phyloP scores from a whole-genome alignment of 2,888 invertebrate species.

The Dinocampus coccinellae region DNA sequence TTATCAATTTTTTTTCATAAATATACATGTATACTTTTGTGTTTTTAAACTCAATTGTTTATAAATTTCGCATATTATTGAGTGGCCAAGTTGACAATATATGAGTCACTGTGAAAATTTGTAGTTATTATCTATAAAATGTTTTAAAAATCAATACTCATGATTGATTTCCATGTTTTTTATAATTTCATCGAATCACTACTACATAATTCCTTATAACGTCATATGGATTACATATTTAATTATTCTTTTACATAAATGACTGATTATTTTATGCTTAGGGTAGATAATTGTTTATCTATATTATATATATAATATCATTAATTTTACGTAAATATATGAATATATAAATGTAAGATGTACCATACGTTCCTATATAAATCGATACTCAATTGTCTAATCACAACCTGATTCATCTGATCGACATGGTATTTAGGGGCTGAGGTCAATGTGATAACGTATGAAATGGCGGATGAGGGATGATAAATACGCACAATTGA shows the following conservation, averaged over 20 bases:
- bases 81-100: conserved; percentile 11
- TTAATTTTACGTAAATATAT: background rate
- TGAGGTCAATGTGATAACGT: conserved; percentile 33
- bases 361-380: background rate
- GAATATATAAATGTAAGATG: too few relatives aligned
- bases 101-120: background rate
- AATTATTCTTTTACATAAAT: conserved; percentile 2
- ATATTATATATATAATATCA: background rate
- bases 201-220: background rate
- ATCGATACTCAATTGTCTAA: background rate
- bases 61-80: too few relatives aligned
- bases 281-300: conserved; percentile 26
- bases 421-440: conserved; percentile 1
- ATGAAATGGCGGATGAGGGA: background rate
- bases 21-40: background rate
- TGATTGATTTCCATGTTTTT: too few relatives aligned
- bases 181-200: background rate
- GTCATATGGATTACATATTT: background rate
- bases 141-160: too few relatives aligned
- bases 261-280: background rate
- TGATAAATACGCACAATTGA: background rate
- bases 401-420: background rate
- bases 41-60: background rate
- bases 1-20: background rate
- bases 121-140: background rate